Conservation (phyloP, 2,888 invertebrate species). For the Pristionchus fissidentatus region DNA sequence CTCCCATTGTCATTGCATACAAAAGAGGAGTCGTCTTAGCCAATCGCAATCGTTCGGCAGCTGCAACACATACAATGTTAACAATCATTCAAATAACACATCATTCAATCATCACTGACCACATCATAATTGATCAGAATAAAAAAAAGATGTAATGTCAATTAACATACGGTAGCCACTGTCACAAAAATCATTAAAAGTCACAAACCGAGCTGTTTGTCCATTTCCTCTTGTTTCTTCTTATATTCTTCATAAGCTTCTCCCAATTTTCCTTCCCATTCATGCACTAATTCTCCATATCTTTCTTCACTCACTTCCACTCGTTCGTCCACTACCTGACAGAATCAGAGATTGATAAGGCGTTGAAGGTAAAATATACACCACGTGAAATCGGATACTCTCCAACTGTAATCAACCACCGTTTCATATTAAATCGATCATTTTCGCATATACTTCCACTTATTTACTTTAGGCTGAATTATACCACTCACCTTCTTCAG, state of each 20-base stretch:
- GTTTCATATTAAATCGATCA: too few species aligned
- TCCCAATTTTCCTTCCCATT: slow-evolving; percentile 48
- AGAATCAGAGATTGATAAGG: too few species aligned
- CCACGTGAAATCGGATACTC: too few species aligned
- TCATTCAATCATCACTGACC: not conserved
- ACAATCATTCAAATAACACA: not conserved
- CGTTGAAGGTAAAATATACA: too few species aligned
- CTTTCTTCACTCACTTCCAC: slow-evolving; percentile 48
- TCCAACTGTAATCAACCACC: too few species aligned
- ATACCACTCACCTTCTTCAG: slow-evolving; percentile 24
- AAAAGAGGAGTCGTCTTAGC: slow-evolving; percentile 48
- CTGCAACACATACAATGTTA: slow-evolving; percentile 6
- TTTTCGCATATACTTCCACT: not conserved
- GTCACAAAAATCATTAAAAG: too few species aligned
- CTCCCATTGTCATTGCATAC: slow-evolving; percentile 49
- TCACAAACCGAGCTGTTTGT: slow-evolving; percentile 26
- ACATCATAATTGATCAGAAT: not conserved
- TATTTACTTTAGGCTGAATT: not conserved
- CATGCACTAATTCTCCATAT: slow-evolving; percentile 33
- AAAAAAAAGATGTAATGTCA: not conserved
- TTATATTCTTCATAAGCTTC: slow-evolving; percentile 47
- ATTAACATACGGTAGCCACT: too few species aligned
- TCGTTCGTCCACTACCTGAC: slow-evolving; percentile 33
- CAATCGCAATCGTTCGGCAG: slow-evolving; percentile 25
- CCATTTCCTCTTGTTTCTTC: slow-evolving; percentile 43